Evolutionary conservation across 2,888 invertebrate species (phyloP).

Genomic region (Phalangium opilio): DNA sequence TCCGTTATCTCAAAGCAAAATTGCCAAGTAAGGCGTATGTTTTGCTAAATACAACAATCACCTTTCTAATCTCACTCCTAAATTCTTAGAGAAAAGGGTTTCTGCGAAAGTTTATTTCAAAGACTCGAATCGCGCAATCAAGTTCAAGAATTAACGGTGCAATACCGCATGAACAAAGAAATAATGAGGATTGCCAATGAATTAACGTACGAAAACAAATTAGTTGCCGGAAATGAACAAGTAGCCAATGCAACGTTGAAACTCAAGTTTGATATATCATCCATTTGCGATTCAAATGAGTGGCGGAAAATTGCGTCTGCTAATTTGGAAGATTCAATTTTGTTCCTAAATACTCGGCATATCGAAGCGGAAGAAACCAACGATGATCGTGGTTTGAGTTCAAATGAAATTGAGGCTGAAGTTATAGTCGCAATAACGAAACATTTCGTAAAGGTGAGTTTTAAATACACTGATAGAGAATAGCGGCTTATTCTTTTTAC

Average conservation of each 20-base stretch:
- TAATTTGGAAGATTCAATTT: slow-evolving; percentile 48
- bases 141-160: no score
- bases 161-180: slow-evolving; percentile 25
- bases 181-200: slow-evolving; percentile 35
- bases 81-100: slow-evolving; percentile 42
- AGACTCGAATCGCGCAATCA: slow-evolving; percentile 41
- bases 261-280: no score
- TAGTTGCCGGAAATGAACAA: slow-evolving; percentile 47
- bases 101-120: slow-evolving; percentile 71
- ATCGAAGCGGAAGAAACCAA: slow-evolving; percentile 24
- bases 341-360: slow-evolving; percentile 52
- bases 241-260: slow-evolving; percentile 44
- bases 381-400: slow-evolving; percentile 31
- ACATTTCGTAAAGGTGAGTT: slow-evolving; percentile 43
- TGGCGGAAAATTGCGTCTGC: slow-evolving; percentile 47
- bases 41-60: no score
- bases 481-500: no score
- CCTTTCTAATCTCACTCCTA: no score
- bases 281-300: slow-evolving; percentile 3
- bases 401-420: slow-evolving; percentile 52
- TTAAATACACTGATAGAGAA: no score
- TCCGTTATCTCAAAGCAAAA: slow-evolving; percentile 59
- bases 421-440: slow-evolving; percentile 44
- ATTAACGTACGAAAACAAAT: slow-evolving; percentile 33
- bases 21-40: slow-evolving; percentile 56